Percentiles rank a stretch among this genome's conserved stretches.
These are phyloP conservation scores for Pampus argenteus DNA, from an alignment of 2,797 vertebrate genomes.

Conservation along the genomic window DNA sequence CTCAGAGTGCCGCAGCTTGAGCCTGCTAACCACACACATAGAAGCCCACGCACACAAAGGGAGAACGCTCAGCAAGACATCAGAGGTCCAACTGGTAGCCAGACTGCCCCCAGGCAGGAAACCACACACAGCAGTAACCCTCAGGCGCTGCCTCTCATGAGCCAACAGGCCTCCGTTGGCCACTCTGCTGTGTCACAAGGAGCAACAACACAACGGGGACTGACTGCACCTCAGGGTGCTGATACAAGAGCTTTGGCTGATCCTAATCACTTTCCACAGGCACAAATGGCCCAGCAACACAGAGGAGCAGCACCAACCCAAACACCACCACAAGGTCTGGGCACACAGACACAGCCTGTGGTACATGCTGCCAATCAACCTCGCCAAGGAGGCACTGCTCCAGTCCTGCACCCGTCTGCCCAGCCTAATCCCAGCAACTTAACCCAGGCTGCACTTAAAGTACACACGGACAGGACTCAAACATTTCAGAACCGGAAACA, in stretches of 20 bases:
- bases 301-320: conserved; percentile 51
- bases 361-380: conserved; percentile 46
- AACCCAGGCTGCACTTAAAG: conserved; percentile 74
- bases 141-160: conserved; percentile 60
- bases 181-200: conserved; percentile 44
- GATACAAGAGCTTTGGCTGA: conserved; percentile 75
- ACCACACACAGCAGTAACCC: conserved; percentile 59
- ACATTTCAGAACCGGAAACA: conserved; percentile 70
- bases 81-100: conserved; percentile 46
- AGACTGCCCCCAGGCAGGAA: conserved; percentile 68
- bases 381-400: conserved; percentile 53
- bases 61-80: conserved; percentile 56
- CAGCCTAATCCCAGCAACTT: conserved; percentile 54
- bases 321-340: conserved; percentile 44
- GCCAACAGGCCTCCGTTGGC: conserved; percentile 55
- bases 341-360: conserved; percentile 56
- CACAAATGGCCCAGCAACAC: conserved; percentile 54
- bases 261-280: conserved; percentile 78
- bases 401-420: conserved; percentile 29
- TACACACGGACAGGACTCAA: conserved; percentile 68
- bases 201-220: conserved; percentile 51
- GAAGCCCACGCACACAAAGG: conserved; percentile 53
- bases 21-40: conserved; percentile 45
- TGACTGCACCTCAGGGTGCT: conserved; percentile 13
- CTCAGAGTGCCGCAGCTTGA: conserved; percentile 44